These are phyloP conservation scores for Anomalospiza imberbis DNA, from an alignment of 2,797 vertebrate species.

Conservation along the genomic window DNA sequence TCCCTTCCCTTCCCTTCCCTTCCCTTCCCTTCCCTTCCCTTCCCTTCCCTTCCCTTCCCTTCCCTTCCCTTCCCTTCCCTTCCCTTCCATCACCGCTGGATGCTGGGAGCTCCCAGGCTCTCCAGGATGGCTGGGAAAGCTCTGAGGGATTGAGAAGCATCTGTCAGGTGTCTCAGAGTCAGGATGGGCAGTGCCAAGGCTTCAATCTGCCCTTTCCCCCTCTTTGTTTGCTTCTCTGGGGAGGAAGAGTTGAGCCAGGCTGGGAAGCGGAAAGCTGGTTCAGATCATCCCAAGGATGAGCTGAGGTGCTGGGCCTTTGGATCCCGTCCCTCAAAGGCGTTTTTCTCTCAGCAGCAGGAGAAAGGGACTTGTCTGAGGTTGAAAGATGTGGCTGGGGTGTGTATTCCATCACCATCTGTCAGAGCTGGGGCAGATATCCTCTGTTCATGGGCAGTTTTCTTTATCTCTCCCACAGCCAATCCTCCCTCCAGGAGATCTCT, in stretches of 20 bases:
- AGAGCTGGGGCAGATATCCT: no score
- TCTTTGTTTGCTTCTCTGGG: not conserved
- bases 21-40: not conserved
- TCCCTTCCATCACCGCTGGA: not conserved
- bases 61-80: no score
- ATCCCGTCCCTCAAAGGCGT: not conserved
- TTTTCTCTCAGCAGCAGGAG: not conserved
- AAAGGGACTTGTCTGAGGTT: no score
- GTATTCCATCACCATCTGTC: no score
- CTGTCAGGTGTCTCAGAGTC: not conserved
- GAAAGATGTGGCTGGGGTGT: no score
- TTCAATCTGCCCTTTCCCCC: not conserved
- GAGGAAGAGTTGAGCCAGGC: not conserved
- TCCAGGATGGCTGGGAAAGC: not conserved
- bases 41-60: not conserved
- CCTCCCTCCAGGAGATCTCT: no score
- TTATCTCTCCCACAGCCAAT: no score
- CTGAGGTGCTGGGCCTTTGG: not conserved
- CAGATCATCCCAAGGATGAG: not conserved
- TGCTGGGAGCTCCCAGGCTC: not conserved
- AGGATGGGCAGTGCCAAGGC: not conserved
- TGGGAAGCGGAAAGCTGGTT: not conserved
- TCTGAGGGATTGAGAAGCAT: not conserved
- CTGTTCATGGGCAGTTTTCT: no score
- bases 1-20: not conserved